phyloP scores from a whole-genome alignment of 64 coral and sea anemone species.

The Platygyra sinensis region DNA sequence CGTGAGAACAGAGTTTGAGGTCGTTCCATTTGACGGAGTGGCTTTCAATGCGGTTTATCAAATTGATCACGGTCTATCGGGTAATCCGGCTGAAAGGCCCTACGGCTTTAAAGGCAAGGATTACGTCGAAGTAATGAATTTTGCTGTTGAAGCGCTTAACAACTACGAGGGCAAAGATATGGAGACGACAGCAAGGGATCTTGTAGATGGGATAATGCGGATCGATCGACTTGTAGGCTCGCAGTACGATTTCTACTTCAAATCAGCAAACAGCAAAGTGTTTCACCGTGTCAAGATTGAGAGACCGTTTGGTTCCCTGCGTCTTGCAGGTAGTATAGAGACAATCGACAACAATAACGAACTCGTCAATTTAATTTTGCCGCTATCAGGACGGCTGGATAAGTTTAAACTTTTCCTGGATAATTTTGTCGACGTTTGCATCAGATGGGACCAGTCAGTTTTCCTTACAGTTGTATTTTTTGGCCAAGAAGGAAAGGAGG shows the following conservation, averaged over 20 bases:
- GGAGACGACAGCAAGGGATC: conserved; percentile 48
- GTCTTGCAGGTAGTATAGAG: conserved; percentile 77
- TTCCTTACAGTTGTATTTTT: conserved; percentile 92
- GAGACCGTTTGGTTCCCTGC: conserved; percentile 68
- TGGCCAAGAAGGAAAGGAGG: conserved; percentile 59
- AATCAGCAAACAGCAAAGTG: conserved; percentile 59
- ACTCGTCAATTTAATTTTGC: conserved; percentile 84
- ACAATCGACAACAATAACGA: conserved; percentile 93
- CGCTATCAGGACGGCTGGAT: conserved; percentile 72
- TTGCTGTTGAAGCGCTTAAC: conserved; percentile 74
- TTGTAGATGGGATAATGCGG: conserved; percentile 77
- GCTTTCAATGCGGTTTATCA: conserved; percentile 75
- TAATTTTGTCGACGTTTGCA: conserved; percentile 68
- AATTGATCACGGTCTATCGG: conserved; percentile 44
- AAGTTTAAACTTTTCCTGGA: conserved; percentile 85
- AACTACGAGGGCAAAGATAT: conserved; percentile 71
- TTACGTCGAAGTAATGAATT: conserved; percentile 61
- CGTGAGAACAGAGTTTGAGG: conserved; percentile 68
- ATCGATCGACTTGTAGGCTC: conserved; percentile 67
- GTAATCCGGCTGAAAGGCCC: conserved; percentile 76
- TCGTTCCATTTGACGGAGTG: conserved; percentile 75
- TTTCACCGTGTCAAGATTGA: conserved; percentile 84
- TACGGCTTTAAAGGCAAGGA: conserved; percentile 72
- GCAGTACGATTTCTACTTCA: conserved; percentile 90
- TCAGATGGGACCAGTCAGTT: conserved; percentile 74